Base-by-base conservation (phyloP, 2,888 invertebrate species). In the Eristalis pertinax region DNA sequence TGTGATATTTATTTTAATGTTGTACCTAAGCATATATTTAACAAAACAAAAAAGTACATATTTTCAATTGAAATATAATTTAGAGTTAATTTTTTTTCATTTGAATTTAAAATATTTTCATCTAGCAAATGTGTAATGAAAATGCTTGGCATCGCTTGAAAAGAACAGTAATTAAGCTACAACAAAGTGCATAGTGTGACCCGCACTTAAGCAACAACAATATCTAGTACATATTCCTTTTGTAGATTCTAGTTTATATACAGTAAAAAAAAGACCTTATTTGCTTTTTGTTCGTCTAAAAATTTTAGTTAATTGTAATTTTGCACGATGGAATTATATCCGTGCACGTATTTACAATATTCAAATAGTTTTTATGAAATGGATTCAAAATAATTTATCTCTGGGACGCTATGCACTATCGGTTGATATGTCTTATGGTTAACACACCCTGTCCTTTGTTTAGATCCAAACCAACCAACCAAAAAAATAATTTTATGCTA, bases 341-440 rank as follows among this genome's bases (percentile, higher is more conserved):
- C 80, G 83, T 88, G 82, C 83, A 86, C 80, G 83, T 56, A 56
- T 70, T 86, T 70, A 62, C 50, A 65, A 68, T 68, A 80, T 62
- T 73, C 29, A 63, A 81, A 19, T 82, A 84, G 80, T 77, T 84
- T 77, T 62, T 60, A 50, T 72, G 35, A 24, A 41, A 19, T 15
- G 62, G 73, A 64, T 74, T 19, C 15, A 50, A 73, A 77, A 67
- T 50, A 73, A 74, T 32, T 82, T 60, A 58, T 64, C 50, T 50
- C 69, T 80, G 87, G 87, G 87, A 69, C 87, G 87, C 87, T 87
- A 87, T 87, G 87, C 87, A 87, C 87, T 87, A 84, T 83, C 87
- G 87, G 84, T 87, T 87, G 79, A 84, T 90, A 93, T 93, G 93
- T 93, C 93, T 92, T 91, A 92, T 93, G 93, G 93, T 93, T 93